These are phyloP conservation scores for Melozone crissalis DNA, from an alignment of 2,113 vertebrate genomes.

Conservation along the genomic window DNA sequence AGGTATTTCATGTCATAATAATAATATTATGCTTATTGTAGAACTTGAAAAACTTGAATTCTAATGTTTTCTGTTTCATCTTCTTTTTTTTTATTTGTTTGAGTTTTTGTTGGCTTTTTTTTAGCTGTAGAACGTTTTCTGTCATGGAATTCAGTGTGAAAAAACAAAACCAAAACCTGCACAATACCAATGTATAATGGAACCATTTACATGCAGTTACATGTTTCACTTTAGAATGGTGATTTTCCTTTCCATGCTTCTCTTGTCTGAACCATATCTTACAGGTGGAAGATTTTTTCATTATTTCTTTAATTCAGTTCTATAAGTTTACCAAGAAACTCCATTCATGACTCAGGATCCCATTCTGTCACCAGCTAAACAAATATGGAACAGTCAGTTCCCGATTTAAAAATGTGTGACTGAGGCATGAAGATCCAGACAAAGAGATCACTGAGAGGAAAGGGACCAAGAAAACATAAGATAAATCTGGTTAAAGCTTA, in stretches of 20 bases:
- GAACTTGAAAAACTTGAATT: not conserved
- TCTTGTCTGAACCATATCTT: not conserved
- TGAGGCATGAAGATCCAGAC: not conserved
- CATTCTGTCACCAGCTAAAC: not conserved
- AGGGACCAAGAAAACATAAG: not conserved
- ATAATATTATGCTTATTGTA: not conserved
- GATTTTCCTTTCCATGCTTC: not conserved
- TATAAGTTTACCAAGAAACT: not conserved
- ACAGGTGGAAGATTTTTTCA: not conserved
- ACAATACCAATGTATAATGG: rapidly evolving
- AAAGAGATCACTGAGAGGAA: not conserved
- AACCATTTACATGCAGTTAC: not conserved
- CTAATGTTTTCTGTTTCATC: not conserved
- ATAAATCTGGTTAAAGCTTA: not conserved
- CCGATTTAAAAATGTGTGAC: not conserved
- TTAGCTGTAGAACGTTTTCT: not conserved
- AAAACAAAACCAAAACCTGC: not conserved
- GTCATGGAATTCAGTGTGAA: not conserved
- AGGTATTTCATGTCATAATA: not conserved
- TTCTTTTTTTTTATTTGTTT: not conserved
- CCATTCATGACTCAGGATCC: not conserved
- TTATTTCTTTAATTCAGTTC: not conserved
- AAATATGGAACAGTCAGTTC: not conserved
- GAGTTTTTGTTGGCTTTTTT: rapidly evolving
- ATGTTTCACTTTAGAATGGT: not conserved